Conservation (phyloP, 2,113 vertebrate genomes). For the Hepsetus odoe region DNA sequence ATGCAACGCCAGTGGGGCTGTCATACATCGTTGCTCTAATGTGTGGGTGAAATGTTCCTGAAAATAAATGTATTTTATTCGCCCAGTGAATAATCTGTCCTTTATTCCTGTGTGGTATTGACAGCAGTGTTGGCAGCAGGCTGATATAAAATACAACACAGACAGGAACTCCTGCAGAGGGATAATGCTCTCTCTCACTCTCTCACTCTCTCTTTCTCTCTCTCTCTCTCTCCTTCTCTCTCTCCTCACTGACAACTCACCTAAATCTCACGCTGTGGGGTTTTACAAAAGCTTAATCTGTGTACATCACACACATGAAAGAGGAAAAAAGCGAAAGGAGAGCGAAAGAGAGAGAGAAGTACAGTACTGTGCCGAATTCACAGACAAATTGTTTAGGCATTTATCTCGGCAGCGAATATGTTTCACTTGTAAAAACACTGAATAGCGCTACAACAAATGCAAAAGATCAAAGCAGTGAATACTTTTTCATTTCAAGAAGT, state of each 20-base stretch:
- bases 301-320: slow-evolving; percentile 43
- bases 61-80: slow-evolving; percentile 49
- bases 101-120: slow-evolving; percentile 55
- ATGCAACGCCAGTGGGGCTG: slow-evolving; percentile 9
- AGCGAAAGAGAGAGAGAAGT: slow-evolving; percentile 1
- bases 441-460: no score
- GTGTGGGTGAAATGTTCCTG: slow-evolving; percentile 45
- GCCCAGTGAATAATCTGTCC: slow-evolving; percentile 47
- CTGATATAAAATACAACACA: slow-evolving; percentile 47
- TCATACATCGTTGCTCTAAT: slow-evolving; percentile 35
- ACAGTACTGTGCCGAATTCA: no score
- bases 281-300: slow-evolving; percentile 53
- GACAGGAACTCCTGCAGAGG: slow-evolving; percentile 46
- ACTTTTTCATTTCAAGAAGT: no score
- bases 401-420: no score
- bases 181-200: slow-evolving; percentile 48
- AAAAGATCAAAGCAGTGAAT: no score
- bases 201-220: slow-evolving; percentile 32
- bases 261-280: slow-evolving; percentile 55
- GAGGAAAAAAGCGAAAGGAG: background rate
- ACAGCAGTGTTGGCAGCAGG: slow-evolving; percentile 48
- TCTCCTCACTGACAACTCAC: slow-evolving; percentile 54
- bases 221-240: slow-evolving; percentile 35
- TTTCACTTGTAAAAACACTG: no score
- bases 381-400: no score